Evolutionary conservation across 2,888 invertebrate species (phyloP).

Genomic region (Prosopocoilus inquinatus): DNA sequence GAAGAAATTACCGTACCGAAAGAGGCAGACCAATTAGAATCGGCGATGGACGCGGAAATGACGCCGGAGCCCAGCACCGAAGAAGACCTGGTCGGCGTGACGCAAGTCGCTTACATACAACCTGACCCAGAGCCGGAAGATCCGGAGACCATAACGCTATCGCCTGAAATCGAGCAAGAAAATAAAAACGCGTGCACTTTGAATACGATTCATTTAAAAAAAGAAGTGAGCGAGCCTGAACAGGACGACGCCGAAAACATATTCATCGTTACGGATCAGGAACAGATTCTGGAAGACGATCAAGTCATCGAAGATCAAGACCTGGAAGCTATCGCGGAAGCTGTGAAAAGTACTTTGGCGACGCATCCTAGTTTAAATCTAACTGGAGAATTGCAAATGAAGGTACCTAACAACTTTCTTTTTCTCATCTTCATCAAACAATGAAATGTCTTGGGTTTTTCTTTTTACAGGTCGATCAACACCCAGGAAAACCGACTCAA

Average conservation of each 20-base stretch:
- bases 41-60: slow-evolving; percentile 33
- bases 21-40: slow-evolving; percentile 34
- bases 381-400: slow-evolving; percentile 45
- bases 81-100: slow-evolving; percentile 47
- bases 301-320: slow-evolving; percentile 41
- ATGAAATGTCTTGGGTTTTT: too few species aligned
- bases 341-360: slow-evolving; percentile 48
- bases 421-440: too few species aligned
- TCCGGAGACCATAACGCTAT: slow-evolving; percentile 54
- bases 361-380: slow-evolving; percentile 43
- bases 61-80: slow-evolving; percentile 36
- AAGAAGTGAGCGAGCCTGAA: slow-evolving; percentile 34
- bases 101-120: slow-evolving; percentile 47
- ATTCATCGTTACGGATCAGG: neutral
- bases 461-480: slow-evolving; percentile 31
- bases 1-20: slow-evolving; percentile 18
- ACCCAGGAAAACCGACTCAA: slow-evolving; percentile 45
- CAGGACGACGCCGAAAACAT: slow-evolving; percentile 22
- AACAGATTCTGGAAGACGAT: slow-evolving; percentile 18
- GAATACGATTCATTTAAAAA: slow-evolving; percentile 36
- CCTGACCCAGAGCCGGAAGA: slow-evolving; percentile 42
- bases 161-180: slow-evolving; percentile 38
- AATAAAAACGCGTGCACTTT: slow-evolving; percentile 49
- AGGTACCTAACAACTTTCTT: neutral
- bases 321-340: slow-evolving; percentile 48